phyloP scores from a whole-genome alignment of 2,888 invertebrate species.

The Phasia obesa region DNA sequence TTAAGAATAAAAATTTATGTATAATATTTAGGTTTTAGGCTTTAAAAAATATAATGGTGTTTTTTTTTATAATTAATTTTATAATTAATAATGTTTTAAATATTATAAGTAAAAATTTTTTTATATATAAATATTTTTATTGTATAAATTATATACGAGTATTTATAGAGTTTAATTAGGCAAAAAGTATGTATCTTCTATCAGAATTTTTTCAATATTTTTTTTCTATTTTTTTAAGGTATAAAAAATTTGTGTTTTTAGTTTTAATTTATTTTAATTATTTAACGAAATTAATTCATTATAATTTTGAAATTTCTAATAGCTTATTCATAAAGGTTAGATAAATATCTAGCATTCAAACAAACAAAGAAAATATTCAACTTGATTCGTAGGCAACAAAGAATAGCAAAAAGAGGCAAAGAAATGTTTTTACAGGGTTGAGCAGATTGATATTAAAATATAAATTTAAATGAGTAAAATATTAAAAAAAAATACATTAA shows the following conservation, averaged over 20 bases:
- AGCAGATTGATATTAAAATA: too few species aligned
- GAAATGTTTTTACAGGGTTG: too few species aligned
- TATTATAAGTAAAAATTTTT: slow-evolving; percentile 49
- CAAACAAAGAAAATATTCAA: not conserved
- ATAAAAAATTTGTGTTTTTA: slow-evolving; percentile 51
- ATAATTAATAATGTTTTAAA: slow-evolving; percentile 10
- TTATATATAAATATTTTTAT: slow-evolving; percentile 33
- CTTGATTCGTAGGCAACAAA: not conserved
- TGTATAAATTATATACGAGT: slow-evolving; percentile 44
- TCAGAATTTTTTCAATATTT: slow-evolving; percentile 7
- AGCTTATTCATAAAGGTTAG: slow-evolving; percentile 7
- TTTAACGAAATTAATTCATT: slow-evolving; percentile 24
- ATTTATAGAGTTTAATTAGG: slow-evolving; percentile 48
- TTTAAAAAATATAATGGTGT: not conserved
- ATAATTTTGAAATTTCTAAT: slow-evolving; percentile 7
- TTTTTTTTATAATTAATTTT: not conserved
- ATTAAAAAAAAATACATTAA: too few species aligned
- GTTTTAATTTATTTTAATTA: not conserved
- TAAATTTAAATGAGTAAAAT: too few species aligned
- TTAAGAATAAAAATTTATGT: not conserved
- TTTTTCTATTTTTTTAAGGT: slow-evolving; percentile 31
- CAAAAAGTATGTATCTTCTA: slow-evolving; percentile 29
- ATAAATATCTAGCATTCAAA: not conserved
- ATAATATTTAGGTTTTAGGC: not conserved
- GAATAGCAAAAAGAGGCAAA: not conserved